Conservation (phyloP, 2,113 vertebrate genomes). For the Diadophis punctatus region DNA sequence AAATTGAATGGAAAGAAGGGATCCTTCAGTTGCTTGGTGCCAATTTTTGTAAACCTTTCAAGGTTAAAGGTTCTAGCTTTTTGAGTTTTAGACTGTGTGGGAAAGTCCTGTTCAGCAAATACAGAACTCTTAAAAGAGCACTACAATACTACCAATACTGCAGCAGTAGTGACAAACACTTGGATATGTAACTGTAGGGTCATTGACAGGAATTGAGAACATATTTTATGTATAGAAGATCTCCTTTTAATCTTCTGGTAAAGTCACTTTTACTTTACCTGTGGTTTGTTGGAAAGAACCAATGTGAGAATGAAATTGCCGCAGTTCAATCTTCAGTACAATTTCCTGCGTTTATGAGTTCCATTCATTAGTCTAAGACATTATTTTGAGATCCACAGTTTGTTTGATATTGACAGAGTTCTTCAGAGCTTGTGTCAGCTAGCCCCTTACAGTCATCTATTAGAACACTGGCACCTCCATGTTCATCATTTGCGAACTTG, state of each 20-base stretch:
- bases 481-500: slow-evolving; percentile 1
- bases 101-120: neutral
- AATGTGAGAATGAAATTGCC: neutral
- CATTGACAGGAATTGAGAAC: neutral
- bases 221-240: neutral
- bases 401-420: neutral
- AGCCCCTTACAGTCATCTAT: neutral
- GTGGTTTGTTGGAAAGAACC: neutral
- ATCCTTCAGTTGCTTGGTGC: neutral
- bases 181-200: neutral
- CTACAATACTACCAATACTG: neutral
- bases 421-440: neutral
- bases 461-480: neutral
- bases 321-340: neutral
- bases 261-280: neutral
- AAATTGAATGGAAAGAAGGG: neutral
- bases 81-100: neutral
- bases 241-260: neutral
- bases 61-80: neutral
- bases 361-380: neutral
- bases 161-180: neutral
- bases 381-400: neutral
- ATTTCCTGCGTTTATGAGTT: neutral
- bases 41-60: neutral
- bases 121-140: neutral